phyloP scores from a whole-genome alignment of 2,113 vertebrate species.

The Microcebus jonahi region DNA sequence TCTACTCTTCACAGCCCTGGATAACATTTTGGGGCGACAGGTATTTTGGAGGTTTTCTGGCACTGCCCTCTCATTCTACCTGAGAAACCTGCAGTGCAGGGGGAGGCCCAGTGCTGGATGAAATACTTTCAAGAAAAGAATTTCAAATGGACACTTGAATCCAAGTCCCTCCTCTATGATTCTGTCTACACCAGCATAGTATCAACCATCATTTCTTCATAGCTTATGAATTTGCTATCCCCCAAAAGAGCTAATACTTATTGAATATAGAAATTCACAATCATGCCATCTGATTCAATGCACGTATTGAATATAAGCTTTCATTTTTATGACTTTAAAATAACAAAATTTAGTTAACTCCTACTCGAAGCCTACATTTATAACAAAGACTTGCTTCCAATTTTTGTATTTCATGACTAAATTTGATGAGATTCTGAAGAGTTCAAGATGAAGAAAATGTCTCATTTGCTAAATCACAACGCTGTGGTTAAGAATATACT shows the following conservation, averaged over 20 bases:
- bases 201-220: not conserved
- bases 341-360: not conserved
- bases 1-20: not conserved
- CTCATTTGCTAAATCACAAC: not conserved
- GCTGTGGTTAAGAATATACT: not conserved
- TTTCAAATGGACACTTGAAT: not conserved
- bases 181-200: not conserved
- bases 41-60: not conserved
- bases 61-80: not conserved
- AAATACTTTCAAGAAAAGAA: not conserved
- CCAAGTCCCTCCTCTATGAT: not conserved
- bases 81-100: not conserved
- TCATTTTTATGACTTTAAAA: not conserved
- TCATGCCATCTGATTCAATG: not conserved
- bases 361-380: not conserved
- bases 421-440: not conserved
- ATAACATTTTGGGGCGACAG: not conserved
- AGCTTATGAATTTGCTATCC: not conserved
- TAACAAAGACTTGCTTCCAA: fast-evolving
- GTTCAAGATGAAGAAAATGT: not conserved
- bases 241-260: not conserved
- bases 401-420: not conserved
- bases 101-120: fast-evolving
- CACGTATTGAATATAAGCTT: not conserved
- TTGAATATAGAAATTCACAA: not conserved